Evolutionary conservation across 2,888 invertebrate species (phyloP).

Genomic region (Netelia virgata): DNA sequence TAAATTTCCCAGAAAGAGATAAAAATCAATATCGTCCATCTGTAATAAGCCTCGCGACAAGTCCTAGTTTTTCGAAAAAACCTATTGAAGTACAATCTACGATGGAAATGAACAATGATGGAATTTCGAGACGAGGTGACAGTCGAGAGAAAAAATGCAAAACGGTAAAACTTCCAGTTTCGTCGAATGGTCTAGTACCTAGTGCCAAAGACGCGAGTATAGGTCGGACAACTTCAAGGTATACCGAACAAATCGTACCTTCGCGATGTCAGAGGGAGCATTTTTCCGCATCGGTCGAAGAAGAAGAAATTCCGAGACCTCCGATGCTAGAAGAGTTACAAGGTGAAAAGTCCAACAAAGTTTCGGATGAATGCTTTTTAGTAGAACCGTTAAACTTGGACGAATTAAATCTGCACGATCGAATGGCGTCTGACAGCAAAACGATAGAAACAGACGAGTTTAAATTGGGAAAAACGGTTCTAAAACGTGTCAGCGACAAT

Average conservation of each 20-base stretch:
- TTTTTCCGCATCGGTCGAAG: neutral
- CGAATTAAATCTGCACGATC: slow-evolving; percentile 35
- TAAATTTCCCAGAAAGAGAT: neutral
- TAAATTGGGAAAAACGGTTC: neutral
- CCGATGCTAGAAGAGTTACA: neutral
- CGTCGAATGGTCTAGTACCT: neutral
- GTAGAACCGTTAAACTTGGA: slow-evolving; percentile 16
- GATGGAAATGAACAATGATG: neutral
- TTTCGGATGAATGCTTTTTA: neutral
- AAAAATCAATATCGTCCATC: slow-evolving; percentile 1
- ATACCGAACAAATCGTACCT: neutral
- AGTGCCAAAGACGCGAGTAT: neutral
- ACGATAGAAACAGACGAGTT: neutral
- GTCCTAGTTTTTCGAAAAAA: neutral
- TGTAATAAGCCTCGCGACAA: neutral
- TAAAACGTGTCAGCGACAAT: neutral
- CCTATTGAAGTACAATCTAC: neutral
- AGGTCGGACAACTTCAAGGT: neutral
- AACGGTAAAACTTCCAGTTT: neutral
- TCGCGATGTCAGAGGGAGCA: neutral
- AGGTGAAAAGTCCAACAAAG: neutral
- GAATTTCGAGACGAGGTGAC: neutral
- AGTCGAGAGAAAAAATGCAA: neutral
- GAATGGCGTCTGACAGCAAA: neutral
- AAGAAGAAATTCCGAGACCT: neutral